phyloP scores from a whole-genome alignment of 2,797 vertebrate species.

The Thamnophis elegans region DNA sequence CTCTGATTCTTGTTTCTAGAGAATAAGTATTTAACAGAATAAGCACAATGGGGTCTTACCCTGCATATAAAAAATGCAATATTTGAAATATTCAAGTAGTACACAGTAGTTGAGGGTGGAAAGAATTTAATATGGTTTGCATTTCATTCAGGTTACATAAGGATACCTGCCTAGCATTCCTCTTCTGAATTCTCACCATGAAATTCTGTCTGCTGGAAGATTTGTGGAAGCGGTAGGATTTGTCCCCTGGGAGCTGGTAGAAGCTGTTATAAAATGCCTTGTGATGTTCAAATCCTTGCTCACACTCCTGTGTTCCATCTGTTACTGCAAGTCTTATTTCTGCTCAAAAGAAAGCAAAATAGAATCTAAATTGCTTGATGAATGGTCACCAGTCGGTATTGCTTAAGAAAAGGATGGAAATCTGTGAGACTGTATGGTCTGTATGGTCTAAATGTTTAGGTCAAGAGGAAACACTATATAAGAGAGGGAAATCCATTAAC shows the following conservation, averaged over 20 bases:
- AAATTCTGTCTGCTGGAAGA: background rate
- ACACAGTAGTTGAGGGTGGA: background rate
- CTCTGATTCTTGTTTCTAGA: background rate
- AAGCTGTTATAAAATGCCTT: background rate
- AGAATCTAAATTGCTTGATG: constrained; percentile 33
- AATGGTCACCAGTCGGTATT: constrained; percentile 9
- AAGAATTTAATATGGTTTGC: background rate
- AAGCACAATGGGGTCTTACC: background rate
- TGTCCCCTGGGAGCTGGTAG: accelerated
- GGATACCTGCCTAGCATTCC: background rate
- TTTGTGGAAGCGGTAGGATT: background rate
- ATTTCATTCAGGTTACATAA: background rate
- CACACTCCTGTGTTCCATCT: constrained; percentile 33
- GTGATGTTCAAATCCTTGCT: background rate
- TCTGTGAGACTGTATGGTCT: background rate
- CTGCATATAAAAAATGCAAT: background rate
- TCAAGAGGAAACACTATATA: background rate
- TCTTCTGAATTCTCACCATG: background rate
- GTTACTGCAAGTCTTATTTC: constrained; percentile 25
- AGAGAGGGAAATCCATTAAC: background rate
- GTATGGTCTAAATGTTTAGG: background rate
- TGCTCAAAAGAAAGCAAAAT: constrained; percentile 41
- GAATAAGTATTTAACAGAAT: background rate
- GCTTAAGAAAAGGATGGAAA: accelerated
- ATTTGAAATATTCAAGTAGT: background rate